A percentile compares a stretch with the other conserved stretches of the same genome.
Conservation (phyloP, 2,797 vertebrate genomes). For the Monodelphis domestica region DNA sequence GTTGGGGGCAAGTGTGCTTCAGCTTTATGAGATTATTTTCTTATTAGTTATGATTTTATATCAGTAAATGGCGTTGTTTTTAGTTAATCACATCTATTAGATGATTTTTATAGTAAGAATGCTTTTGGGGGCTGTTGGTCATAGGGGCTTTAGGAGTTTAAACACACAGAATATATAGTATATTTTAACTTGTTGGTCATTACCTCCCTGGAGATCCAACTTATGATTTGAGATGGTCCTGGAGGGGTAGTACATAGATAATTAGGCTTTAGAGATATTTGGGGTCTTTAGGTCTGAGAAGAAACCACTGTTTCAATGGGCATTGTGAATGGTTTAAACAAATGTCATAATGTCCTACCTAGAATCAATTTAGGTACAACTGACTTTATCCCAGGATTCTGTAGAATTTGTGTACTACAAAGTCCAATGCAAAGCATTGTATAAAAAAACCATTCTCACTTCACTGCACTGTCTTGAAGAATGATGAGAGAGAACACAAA, state of each 20-base stretch:
- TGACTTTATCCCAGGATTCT: neutral
- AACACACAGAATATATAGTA: neutral
- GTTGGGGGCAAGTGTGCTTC: neutral
- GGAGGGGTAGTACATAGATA: neutral
- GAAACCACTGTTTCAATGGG: slow-evolving; percentile 12
- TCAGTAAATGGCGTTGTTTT: neutral
- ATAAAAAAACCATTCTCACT: slow-evolving; percentile 38
- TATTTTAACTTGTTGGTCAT: neutral
- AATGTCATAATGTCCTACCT: neutral
- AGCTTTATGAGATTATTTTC: neutral
- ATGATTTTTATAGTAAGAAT: neutral
- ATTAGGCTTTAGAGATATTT: slow-evolving; percentile 32
- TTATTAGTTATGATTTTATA: neutral
- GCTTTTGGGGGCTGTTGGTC: neutral
- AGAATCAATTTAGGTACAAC: slow-evolving; percentile 14
- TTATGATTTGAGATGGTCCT: neutral
- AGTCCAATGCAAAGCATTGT: slow-evolving; percentile 1
- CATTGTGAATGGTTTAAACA: slow-evolving; percentile 38
- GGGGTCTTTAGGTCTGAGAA: slow-evolving; percentile 6
- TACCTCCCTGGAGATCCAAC: neutral
- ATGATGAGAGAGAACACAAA: slow-evolving; percentile 38
- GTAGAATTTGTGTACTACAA: slow-evolving; percentile 22
- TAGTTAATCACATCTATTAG: neutral
- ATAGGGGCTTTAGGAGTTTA: neutral
- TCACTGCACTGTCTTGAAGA: slow-evolving; percentile 29